Percentiles rank a stretch among this genome's conserved stretches.
These are phyloP conservation scores for Aphodius granarius DNA, from an alignment of 2,888 invertebrate species.

Conservation along the genomic window DNA sequence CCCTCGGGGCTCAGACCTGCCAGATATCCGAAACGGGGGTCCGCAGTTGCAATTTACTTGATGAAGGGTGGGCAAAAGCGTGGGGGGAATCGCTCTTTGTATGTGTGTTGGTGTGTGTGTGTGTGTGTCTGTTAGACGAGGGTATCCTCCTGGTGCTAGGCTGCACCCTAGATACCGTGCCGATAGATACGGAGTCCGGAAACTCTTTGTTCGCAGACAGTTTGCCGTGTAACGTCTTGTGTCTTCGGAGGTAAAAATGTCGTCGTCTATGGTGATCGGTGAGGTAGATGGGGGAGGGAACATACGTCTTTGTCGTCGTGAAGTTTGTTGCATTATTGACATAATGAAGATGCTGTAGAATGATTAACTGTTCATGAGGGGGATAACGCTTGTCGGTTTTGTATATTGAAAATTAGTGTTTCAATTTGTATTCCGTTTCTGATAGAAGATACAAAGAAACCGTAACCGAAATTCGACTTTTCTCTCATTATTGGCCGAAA, in stretches of 20 bases:
- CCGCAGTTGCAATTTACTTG: conserved; percentile 54
- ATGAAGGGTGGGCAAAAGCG: conserved; percentile 50
- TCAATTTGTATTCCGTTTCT: too few relatives aligned
- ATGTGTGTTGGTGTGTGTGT: conserved; percentile 10
- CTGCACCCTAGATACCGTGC: conserved; percentile 26
- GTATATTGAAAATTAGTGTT: too few relatives aligned
- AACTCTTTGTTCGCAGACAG: conserved; percentile 28
- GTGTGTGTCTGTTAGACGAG: conserved; percentile 13
- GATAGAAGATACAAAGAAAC: too few relatives aligned
- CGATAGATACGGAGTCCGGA: conserved; percentile 29
- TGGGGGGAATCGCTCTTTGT: conserved; percentile 14
- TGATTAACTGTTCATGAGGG: neutral
- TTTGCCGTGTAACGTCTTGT: conserved; percentile 24
- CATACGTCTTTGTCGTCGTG: neutral
- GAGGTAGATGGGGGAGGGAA: neutral
- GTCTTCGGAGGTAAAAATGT: neutral
- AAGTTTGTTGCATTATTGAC: neutral
- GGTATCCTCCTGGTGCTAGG: conserved; percentile 8
- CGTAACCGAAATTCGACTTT: too few relatives aligned
- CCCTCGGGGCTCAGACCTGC: conserved; percentile 50
- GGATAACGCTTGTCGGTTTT: neutral
- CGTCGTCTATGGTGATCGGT: neutral
- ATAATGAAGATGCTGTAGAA: neutral
- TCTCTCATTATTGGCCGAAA: too few relatives aligned
- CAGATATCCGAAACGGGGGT: conserved; percentile 53